Evolutionary conservation across 2,888 invertebrate species (phyloP).

Genomic region (Tinea trinotella): DNA sequence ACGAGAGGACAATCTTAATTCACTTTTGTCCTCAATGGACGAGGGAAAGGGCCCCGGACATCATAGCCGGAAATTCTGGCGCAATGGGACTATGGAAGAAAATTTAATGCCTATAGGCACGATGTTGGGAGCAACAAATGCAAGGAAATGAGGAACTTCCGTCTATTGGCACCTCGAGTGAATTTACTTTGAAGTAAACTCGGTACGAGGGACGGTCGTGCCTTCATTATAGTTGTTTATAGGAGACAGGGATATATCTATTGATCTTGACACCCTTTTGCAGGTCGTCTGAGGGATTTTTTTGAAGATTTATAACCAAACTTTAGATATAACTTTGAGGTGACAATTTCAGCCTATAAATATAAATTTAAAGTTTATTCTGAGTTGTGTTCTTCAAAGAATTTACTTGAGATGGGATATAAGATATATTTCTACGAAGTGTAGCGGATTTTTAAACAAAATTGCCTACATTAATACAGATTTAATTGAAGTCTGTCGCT

Average conservation of each 20-base stretch:
- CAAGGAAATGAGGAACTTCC: constrained; percentile 66
- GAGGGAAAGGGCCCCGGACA: constrained; percentile 35
- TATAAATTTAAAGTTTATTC: background rate
- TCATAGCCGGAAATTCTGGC: constrained; percentile 45
- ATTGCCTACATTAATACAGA: constrained; percentile 25
- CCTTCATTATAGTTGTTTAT: constrained; percentile 34
- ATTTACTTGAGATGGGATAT: background rate
- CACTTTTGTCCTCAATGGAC: constrained; percentile 42
- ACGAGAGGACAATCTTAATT: constrained; percentile 44
- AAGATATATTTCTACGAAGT: background rate
- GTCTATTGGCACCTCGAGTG: constrained; percentile 56
- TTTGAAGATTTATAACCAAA: constrained; percentile 3
- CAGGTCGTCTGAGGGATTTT: background rate
- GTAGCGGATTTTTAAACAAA: constrained; percentile 21
- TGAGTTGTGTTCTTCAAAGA: background rate
- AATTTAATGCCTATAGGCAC: constrained; percentile 46
- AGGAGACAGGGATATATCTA: constrained; percentile 20
- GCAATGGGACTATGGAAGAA: constrained; percentile 43
- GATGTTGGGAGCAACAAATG: constrained; percentile 37
- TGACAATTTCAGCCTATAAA: background rate
- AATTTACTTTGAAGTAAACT: constrained; percentile 48
- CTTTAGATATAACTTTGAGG: background rate
- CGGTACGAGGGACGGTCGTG: constrained; percentile 15
- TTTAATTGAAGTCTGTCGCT: constrained; percentile 27
- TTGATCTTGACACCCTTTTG: constrained; percentile 14